A percentile compares a stretch with the other conserved stretches of the same genome.
phyloP scores from a whole-genome alignment of 2,888 invertebrate species.

The Sympetrum striolatum region DNA sequence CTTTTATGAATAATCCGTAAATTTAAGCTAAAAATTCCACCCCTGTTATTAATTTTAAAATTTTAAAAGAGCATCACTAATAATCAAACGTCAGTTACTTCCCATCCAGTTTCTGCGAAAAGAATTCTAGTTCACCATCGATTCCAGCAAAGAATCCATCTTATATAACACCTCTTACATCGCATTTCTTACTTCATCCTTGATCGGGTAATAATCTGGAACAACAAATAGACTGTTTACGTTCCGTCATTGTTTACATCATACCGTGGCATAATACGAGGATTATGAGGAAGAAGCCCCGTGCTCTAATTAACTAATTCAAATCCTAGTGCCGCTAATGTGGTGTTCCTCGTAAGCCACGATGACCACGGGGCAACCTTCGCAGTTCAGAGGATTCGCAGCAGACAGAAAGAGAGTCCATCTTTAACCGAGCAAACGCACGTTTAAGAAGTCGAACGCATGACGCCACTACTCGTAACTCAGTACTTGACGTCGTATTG shows the following conservation, averaged over 20 bases:
- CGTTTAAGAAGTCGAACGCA: background rate
- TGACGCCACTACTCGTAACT: background rate
- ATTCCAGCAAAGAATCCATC: too few relatives aligned
- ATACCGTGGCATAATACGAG: background rate
- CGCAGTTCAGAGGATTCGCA: background rate
- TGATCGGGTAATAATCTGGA: too few relatives aligned
- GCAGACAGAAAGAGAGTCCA: background rate
- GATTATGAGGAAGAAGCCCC: background rate
- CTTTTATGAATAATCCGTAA: too few relatives aligned
- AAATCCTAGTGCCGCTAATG: background rate
- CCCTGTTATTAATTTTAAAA: too few relatives aligned
- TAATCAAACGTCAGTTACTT: too few relatives aligned
- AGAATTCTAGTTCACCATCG: too few relatives aligned
- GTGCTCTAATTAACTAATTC: background rate
- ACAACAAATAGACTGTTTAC: background rate
- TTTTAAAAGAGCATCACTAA: too few relatives aligned
- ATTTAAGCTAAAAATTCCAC: too few relatives aligned
- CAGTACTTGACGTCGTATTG: background rate
- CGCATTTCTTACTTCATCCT: too few relatives aligned
- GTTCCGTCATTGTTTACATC: background rate
- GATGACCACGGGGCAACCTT: background rate
- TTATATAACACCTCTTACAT: too few relatives aligned
- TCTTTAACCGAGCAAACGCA: background rate
- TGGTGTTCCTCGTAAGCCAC: background rate
- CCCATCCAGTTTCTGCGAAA: too few relatives aligned